Conservation (phyloP, 2,888 invertebrate species). For the Pediacus dermestoides region DNA sequence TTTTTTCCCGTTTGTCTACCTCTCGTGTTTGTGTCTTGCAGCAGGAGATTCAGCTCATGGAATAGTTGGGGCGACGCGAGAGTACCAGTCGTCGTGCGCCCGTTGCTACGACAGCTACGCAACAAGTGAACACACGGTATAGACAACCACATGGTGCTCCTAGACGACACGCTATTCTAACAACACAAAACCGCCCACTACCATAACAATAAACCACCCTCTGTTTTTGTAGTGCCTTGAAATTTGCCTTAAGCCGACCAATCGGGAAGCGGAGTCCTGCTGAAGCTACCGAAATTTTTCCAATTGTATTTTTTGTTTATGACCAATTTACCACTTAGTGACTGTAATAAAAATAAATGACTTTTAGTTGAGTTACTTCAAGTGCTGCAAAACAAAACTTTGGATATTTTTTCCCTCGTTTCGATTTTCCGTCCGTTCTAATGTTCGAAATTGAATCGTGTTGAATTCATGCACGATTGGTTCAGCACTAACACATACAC, state of each 20-base stretch:
- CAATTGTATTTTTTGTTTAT: no score
- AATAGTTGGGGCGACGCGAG: slow-evolving; percentile 19
- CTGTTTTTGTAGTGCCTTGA: no score
- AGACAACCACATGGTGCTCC: slow-evolving; percentile 41
- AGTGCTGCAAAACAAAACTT: background rate
- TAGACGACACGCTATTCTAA: no score
- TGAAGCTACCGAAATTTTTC: no score
- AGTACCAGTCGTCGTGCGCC: slow-evolving; percentile 44
- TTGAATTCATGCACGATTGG: slow-evolving; percentile 34
- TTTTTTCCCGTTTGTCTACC: slow-evolving; percentile 26
- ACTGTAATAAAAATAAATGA: no score
- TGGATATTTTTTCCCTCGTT: slow-evolving; percentile 4
- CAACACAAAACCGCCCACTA: no score
- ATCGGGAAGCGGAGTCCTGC: no score
- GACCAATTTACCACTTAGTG: no score
- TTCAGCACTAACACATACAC: slow-evolving; percentile 34
- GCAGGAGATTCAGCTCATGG: slow-evolving; percentile 17
- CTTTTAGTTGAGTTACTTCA: slow-evolving; percentile 12
- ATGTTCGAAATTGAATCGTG: slow-evolving; percentile 34
- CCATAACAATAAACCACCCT: no score
- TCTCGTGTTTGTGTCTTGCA: slow-evolving; percentile 25
- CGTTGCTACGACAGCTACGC: slow-evolving; percentile 42
- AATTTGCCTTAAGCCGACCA: no score
- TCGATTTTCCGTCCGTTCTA: slow-evolving; percentile 10
- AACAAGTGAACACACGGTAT: slow-evolving; percentile 35